Base-by-base conservation (phyloP, 2,113 vertebrate species). In the Acinonyx jubatus region DNA sequence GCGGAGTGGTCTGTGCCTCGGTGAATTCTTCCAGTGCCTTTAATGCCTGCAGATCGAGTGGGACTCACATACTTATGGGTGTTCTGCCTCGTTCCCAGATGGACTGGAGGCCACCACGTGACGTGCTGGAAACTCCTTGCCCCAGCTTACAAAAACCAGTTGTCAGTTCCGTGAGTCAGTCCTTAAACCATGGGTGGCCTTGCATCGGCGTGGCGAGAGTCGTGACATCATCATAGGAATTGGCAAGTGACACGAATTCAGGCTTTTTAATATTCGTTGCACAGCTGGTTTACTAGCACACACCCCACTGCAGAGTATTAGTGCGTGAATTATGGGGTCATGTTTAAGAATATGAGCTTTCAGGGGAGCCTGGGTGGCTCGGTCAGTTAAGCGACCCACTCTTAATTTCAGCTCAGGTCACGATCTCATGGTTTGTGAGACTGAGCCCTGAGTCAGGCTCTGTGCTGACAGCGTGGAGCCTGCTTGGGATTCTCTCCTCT, bases 81-180 rank as follows among this genome's bases (percentile, higher is more conserved):
- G 27, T n/a, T 63, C n/a, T 63, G 31, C 33, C 50, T 88, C n/a
- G 33, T 41, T 91, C 27, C 45, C 57, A 66, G 79, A 36, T 15
- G 33, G 57, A 63, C 45, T 1, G 1, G 79, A 81, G 38, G 87
- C 11, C 13, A 25, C 29, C 4, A 1, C 4, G 76, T 14, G 31
- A 76, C 13, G 41, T 4, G 1, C 29, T 29, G 36, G 74, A 65
- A 38, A 1, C 23, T 41, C 0, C 27, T 69, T 1, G 6, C 7
- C 16, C 13, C 21, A 31, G 69, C 23, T 76, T 50, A 61, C 25
- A 57, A 69, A 50, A 78, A 68, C 14, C 52, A 1, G 0, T 12
- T 66, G 27, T 86, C 52, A 79, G 74, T 41, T 55, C 57, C 14
- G 0, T 63, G 87, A 66, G 16, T 82, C 7, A 13, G 10, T 1